These are phyloP conservation scores for Sterna hirundo DNA, from an alignment of 2,113 vertebrate genomes.

Conservation along the genomic window DNA sequence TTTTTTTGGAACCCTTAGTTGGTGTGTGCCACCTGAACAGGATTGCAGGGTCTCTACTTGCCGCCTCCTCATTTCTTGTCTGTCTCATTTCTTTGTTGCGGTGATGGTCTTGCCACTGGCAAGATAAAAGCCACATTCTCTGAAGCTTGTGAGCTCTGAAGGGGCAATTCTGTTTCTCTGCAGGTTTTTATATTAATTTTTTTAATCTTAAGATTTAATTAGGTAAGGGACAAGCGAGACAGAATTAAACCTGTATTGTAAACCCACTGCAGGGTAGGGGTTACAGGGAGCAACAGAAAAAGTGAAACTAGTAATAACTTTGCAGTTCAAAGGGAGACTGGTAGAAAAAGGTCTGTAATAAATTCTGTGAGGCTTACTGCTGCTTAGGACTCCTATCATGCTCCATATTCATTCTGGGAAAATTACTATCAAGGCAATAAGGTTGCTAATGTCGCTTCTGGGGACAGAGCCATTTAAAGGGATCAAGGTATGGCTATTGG, in stretches of 20 bases:
- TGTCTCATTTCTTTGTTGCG: neutral
- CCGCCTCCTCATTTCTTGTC: neutral
- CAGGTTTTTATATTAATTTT: neutral
- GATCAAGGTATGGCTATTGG: neutral
- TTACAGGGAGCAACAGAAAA: neutral
- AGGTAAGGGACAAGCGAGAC: neutral
- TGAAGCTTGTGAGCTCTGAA: neutral
- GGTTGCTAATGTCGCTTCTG: neutral
- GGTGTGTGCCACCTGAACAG: neutral
- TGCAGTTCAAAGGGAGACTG: neutral
- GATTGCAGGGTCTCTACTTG: neutral
- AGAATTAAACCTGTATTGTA: neutral
- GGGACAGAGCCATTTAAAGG: neutral
- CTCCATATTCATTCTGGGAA: neutral
- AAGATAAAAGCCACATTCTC: neutral
- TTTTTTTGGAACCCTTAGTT: neutral
- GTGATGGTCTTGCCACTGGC: neutral
- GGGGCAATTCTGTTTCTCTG: neutral
- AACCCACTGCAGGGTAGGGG: neutral
- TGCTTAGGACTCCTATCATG: neutral
- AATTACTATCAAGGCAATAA: neutral
- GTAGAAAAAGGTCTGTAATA: constrained; percentile 1
- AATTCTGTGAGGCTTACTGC: neutral
- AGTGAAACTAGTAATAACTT: neutral
- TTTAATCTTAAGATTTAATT: neutral